A percentile compares a stretch with the other conserved stretches of the same genome.
Evolutionary conservation across 2,113 vertebrate genomes (phyloP).

Genomic region (Heptranchias perlo): DNA sequence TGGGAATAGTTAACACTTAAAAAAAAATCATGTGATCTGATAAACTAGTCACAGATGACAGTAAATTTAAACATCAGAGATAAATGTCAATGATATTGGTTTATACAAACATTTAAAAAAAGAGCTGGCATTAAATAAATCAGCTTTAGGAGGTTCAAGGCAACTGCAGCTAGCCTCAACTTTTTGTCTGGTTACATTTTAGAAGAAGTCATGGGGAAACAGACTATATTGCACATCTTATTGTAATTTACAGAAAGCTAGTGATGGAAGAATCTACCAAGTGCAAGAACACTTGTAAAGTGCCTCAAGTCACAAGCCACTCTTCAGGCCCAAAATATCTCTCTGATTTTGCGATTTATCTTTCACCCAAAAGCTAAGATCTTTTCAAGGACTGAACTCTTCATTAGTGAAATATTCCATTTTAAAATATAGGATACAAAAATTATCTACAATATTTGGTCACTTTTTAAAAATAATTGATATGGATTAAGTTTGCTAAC

Average conservation of each 20-base stretch:
- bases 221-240: not conserved
- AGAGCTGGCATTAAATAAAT: not conserved
- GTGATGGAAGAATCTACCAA: not conserved
- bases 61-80: not conserved
- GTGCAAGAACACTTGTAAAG: not conserved
- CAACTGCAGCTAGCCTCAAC: not conserved
- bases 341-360: not conserved
- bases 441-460: not conserved
- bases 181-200: not conserved
- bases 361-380: not conserved
- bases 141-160: not conserved
- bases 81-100: not conserved
- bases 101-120: not conserved
- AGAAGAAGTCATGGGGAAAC: not conserved
- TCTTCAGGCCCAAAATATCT: not conserved
- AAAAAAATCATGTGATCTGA: too few species aligned
- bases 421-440: not conserved
- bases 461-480: not conserved
- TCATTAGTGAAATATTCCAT: not conserved
- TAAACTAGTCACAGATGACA: not conserved
- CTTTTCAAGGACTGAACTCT: not conserved
- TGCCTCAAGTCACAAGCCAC: not conserved
- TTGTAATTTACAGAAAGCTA: not conserved
- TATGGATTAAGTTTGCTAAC: not conserved
- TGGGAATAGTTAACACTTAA: not conserved